Base-by-base conservation (phyloP, 1,140 invertebrate species). In the Hyphantria cunea region DNA sequence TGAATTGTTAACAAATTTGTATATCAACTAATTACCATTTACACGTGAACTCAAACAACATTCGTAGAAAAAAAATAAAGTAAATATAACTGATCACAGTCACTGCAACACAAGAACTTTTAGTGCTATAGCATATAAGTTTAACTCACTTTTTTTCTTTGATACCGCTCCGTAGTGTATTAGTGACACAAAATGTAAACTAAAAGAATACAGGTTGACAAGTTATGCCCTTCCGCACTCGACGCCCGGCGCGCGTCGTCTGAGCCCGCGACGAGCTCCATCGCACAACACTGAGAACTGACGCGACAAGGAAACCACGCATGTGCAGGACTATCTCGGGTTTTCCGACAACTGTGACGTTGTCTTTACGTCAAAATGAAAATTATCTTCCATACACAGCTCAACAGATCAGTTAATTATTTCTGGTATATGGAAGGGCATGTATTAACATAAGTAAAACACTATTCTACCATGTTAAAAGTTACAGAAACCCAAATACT, bases 281-380 rank as follows among this genome's bases (percentile, higher is more conserved):
- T 67, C 70, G 71, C 60, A 53, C 72, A 55, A 51, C 62, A 60
- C 69, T 59, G 64, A 45, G 61, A 54, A 62, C 68, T 55, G 60
- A 68, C 62, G 51, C 52, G 69, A 77, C 77, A 72, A 75, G 72
- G 70, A 72, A 75, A 80, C 73, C 72, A 84, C 84, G 85, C 85
- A 86, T 85, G 82, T 80, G 83, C 83, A 69, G 64, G 66, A 74
- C 71, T 72, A 66, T 70, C 72, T 66, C 69, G 67, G 72, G 50
- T 84, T 84, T 82, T 79, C 75, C 75, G 60, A 79, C 63, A 64
- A 49, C 62, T 65, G 48, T 77, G 70, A 83, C 76, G 76, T 81
- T 68, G 66, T 76, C 64, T 63, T 17, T 9, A 15, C 41, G 14
- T 45, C 42, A 34, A n/a, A 45, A 14, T 13, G 12, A 7, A 12